Conservation (phyloP, 2,797 vertebrate species). For the Botia almorhae region DNA sequence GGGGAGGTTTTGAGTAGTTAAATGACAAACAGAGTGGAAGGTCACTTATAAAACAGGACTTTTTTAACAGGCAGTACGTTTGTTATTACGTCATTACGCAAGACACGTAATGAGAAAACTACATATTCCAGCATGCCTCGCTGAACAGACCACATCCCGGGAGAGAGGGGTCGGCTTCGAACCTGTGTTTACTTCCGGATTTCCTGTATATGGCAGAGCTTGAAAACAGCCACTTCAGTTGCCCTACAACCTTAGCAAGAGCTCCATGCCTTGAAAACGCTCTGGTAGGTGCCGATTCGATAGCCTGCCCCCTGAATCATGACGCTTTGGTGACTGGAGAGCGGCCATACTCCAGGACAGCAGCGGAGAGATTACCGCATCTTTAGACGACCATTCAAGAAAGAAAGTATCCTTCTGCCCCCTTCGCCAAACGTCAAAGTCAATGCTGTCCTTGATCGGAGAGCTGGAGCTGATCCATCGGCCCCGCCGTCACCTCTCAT, state of each 20-base stretch:
- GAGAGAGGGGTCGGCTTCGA: constrained; percentile 59
- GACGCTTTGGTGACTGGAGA: constrained; percentile 23
- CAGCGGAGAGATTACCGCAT: constrained; percentile 31
- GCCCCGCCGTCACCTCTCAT: constrained; percentile 47
- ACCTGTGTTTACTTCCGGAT: constrained; percentile 85
- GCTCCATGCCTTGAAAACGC: constrained; percentile 52
- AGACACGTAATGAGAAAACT: constrained; percentile 25
- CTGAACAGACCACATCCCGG: constrained; percentile 57
- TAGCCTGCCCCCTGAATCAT: not conserved
- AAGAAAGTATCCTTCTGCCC: constrained; percentile 46
- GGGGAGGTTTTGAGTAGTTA: too few species aligned
- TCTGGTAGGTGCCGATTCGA: constrained; percentile 9
- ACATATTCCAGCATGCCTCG: constrained; percentile 57
- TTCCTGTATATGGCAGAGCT: constrained; percentile 64
- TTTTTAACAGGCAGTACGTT: not conserved
- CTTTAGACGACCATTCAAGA: constrained; percentile 18
- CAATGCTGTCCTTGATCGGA: constrained; percentile 58
- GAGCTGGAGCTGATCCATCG: constrained; percentile 53
- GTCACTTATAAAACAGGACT: not conserved
- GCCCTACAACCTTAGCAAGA: constrained; percentile 55
- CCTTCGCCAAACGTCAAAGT: constrained; percentile 61
- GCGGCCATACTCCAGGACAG: constrained; percentile 27
- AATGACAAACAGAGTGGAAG: too few species aligned
- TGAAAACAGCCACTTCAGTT: constrained; percentile 54
- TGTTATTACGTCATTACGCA: not conserved